Evolutionary conservation across 2,888 invertebrate genomes (phyloP), one percentile per base, ranked within the genome.

Genomic region (Tetheella fluctuosa): DNA sequence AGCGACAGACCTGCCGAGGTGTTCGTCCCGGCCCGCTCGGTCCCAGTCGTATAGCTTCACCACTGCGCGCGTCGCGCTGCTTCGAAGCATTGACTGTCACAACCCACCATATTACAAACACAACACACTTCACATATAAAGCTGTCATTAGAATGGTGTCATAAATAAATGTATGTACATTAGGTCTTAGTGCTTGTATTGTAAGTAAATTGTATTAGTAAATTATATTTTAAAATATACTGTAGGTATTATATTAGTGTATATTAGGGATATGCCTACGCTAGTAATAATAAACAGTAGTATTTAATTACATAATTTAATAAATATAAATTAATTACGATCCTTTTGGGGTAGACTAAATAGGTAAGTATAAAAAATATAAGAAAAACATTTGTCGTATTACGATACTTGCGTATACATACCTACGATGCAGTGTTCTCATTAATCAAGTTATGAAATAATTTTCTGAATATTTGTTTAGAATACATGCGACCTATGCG

Each of bases 41-140:
- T 99, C 98, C 95, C 98, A 97, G 95, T 99, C 98, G 95, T 94
- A 97, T 79, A 98, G 95, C 85, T 93, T 94, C 84, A 97, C 94
- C 81, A 77, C 76, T 70, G 83, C 77, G 69, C 74, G 74, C 81
- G 80, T 67, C 68, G 80, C 83, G 79, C 80, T 82, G 84, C 85
- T 77, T 72, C 84, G 83, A 76, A 86, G 83, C 85, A 91, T 81
- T 71, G 86, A 91, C 93, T 93, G 93, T 85, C 85, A 88, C 85
- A 88, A 86, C 86, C 84, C 88, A 88, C 85, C 81, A 81, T 71
- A 77, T 85, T 83, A 88, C 73, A 85, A 84, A 66, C 57, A 63
- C 56, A 75, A 80, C 66, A 39, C 39, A 39, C 39, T 39, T 39
- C 39, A 39, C 39, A 77, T 68, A 74, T 65, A 70, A 76, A 79